A percentile compares a stretch with the other conserved stretches of the same genome.
Conservation (phyloP, 1,140 invertebrate genomes). For the Drosophila tsacasi region DNA sequence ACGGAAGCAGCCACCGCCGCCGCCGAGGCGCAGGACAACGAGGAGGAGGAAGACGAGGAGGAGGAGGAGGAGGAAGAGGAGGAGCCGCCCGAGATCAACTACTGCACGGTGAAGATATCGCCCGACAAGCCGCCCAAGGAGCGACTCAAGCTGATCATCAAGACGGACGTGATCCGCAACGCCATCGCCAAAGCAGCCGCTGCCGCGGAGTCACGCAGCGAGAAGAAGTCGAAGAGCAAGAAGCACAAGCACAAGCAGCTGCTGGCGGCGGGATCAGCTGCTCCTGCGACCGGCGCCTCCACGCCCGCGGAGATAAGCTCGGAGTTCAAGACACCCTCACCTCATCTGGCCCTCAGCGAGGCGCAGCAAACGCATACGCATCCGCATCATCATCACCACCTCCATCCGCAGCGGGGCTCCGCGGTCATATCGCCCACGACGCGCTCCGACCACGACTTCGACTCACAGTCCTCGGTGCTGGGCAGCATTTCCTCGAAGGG, state of each 20-base stretch:
- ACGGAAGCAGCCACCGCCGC: conserved; percentile 8
- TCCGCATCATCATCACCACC: conserved; percentile 39
- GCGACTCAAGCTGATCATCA: conserved; percentile 81
- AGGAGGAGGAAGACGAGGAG: conserved; percentile 66
- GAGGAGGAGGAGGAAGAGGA: conserved; percentile 76
- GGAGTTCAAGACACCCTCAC: conserved; percentile 86
- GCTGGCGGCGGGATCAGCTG: conserved; percentile 46
- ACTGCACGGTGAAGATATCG: conserved; percentile 86
- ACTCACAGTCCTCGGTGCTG: conserved; percentile 83
- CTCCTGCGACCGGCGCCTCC: conserved; percentile 51
- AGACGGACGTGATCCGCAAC: conserved; percentile 83
- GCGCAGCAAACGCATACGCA: conserved; percentile 25
- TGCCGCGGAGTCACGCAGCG: conserved; percentile 66
- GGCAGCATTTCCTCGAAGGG: conserved; percentile 84
- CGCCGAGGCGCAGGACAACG: conserved; percentile 27
- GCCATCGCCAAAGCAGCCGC: conserved; percentile 80
- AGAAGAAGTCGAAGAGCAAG: conserved; percentile 84
- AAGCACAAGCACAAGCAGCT: conserved; percentile 84
- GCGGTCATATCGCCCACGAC: conserved; percentile 70
- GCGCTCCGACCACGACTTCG: conserved; percentile 80
- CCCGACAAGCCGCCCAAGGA: conserved; percentile 86
- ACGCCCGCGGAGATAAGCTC: conserved; percentile 47
- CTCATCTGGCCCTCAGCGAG: conserved; percentile 85
- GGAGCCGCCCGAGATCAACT: conserved; percentile 84
- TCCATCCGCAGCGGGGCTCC: conserved; percentile 48